phyloP scores from a whole-genome alignment of 2,888 invertebrate species.

The Hanleya hanleyi region DNA sequence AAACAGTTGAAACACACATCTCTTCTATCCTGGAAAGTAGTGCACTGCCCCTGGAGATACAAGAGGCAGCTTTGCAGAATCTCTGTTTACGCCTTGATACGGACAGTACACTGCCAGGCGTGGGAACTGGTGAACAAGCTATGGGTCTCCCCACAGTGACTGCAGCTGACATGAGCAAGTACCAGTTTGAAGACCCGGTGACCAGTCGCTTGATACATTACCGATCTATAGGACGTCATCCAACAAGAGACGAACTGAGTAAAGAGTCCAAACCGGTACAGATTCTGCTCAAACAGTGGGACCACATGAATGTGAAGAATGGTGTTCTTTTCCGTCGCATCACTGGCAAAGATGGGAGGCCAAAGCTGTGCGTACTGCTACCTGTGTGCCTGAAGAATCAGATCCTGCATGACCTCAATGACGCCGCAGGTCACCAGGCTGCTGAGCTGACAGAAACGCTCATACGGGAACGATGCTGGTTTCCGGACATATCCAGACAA shows the following conservation, averaged over 20 bases:
- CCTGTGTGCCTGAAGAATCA: neutral
- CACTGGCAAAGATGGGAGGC: neutral
- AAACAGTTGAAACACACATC: neutral
- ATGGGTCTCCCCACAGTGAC: neutral
- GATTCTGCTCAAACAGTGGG: neutral
- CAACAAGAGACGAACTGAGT: neutral
- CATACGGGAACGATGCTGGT: neutral
- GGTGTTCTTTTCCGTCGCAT: neutral
- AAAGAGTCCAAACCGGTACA: neutral
- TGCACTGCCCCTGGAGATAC: neutral
- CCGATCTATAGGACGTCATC: neutral
- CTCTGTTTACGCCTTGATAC: neutral
- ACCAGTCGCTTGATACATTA: neutral
- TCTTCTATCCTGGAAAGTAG: neutral
- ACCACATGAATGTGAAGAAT: neutral
- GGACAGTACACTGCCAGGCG: neutral
- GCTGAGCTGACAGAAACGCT: neutral
- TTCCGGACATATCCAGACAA: neutral
- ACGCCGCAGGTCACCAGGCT: neutral
- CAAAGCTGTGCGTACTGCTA: neutral
- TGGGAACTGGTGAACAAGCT: neutral
- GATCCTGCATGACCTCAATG: neutral
- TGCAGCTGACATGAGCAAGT: neutral
- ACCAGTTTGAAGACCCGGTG: neutral
- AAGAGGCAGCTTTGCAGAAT: neutral